Evolutionary conservation across 2,888 invertebrate genomes (phyloP).

Genomic region (Rhamnusium bicolor): DNA sequence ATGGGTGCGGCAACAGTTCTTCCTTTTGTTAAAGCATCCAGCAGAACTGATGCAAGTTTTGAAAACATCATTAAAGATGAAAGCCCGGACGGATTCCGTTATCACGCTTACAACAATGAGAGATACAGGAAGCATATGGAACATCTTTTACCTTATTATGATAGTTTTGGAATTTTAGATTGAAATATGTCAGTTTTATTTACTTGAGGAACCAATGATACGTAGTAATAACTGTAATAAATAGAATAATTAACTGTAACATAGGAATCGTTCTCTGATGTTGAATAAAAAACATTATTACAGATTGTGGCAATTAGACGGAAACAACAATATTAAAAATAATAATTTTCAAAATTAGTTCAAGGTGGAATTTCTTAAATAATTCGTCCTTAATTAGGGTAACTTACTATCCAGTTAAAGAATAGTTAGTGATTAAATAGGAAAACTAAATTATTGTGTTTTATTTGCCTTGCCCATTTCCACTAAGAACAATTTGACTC

Average conservation of each 20-base stretch:
- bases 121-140: constrained; percentile 61
- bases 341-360: neutral
- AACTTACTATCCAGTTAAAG: too few species aligned
- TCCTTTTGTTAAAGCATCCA: constrained; percentile 63
- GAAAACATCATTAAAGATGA: constrained; percentile 62
- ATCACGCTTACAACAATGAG: constrained; percentile 64
- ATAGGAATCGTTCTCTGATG: too few species aligned
- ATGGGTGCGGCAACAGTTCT: constrained; percentile 63
- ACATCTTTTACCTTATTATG: constrained; percentile 63
- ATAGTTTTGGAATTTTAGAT: constrained; percentile 61
- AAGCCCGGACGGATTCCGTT: constrained; percentile 59
- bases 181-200: constrained; percentile 26
- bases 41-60: constrained; percentile 62
- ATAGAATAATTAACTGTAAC: neutral
- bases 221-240: neutral
- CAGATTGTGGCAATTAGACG: neutral
- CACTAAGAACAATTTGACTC: too few species aligned
- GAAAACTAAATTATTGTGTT: too few species aligned
- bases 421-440: too few species aligned
- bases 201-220: neutral
- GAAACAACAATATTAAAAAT: neutral
- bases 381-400: too few species aligned
- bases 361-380: too few species aligned
- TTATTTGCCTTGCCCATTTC: too few species aligned
- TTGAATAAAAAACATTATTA: too few species aligned